Conservation (phyloP, 2,797 vertebrate genomes). For the Alca torda region DNA sequence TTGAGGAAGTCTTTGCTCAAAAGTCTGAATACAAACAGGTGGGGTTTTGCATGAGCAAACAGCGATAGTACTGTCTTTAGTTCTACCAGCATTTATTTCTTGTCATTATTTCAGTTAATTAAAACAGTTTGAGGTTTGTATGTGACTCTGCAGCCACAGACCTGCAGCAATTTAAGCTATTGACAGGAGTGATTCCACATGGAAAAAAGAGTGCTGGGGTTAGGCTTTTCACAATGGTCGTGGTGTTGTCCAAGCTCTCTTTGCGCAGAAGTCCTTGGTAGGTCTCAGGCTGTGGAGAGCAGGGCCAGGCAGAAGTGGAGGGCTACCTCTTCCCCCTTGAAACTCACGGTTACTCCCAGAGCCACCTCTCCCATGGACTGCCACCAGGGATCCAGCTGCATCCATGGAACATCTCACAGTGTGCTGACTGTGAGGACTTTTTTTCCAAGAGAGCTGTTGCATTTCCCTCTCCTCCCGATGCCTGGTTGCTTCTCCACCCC, state of each 20-base stretch:
- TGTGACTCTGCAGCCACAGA: not conserved
- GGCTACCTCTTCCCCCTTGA: not conserved
- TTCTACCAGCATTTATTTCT: not conserved
- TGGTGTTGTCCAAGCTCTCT: accelerated
- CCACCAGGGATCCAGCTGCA: accelerated
- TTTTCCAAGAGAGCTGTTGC: not conserved
- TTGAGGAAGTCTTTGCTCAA: not conserved
- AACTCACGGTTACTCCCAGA: accelerated
- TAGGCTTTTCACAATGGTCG: not conserved
- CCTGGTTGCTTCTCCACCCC: not conserved
- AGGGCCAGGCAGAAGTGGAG: not conserved
- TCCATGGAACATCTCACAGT: accelerated
- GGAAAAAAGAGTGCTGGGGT: not conserved
- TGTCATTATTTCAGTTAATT: not conserved
- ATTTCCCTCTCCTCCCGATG: not conserved
- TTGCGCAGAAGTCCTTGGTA: not conserved
- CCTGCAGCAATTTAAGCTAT: not conserved
- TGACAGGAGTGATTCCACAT: not conserved
- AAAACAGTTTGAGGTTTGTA: not conserved
- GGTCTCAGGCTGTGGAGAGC: not conserved
- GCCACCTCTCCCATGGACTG: accelerated
- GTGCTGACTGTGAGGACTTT: accelerated
- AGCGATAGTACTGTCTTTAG: not conserved
- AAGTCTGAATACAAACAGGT: not conserved
- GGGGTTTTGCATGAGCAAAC: not conserved